Conservation (phyloP, 2,113 vertebrate species). For the Phalacrocorax carbo region DNA sequence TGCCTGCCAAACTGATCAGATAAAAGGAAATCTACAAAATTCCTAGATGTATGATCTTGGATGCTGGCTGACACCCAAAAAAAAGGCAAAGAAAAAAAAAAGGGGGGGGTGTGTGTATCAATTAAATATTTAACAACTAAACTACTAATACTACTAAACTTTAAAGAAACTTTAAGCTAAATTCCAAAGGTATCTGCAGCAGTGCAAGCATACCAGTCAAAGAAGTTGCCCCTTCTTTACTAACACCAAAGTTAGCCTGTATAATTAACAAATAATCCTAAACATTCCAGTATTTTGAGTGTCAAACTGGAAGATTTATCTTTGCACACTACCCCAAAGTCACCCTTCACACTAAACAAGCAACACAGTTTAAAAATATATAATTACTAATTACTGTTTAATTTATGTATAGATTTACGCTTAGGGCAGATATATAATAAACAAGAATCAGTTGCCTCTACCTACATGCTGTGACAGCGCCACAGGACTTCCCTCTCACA, state of each 20-base stretch:
- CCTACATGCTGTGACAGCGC: not conserved
- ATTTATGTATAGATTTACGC: not conserved
- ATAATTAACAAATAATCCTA: not conserved
- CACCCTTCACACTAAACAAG: not conserved
- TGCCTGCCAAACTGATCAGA: not conserved
- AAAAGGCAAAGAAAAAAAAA: rapidly evolving
- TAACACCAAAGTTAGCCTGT: not conserved
- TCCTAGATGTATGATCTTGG: not conserved
- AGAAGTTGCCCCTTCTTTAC: not conserved
- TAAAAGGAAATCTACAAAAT: not conserved
- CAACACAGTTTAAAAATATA: not conserved
- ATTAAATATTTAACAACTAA: not conserved
- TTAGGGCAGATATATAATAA: not conserved
- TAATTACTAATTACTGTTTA: not conserved
- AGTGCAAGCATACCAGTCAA: not conserved
- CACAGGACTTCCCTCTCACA: not conserved
- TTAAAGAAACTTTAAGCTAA: not conserved
- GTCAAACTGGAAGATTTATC: not conserved
- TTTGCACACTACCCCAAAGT: not conserved
- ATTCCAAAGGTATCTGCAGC: not conserved
- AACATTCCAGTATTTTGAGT: not conserved
- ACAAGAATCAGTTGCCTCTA: not conserved
- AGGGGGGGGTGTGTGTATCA: not conserved
- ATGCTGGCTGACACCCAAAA: not conserved
- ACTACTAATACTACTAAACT: not conserved